Conservation (phyloP, 2,888 invertebrate species). For the Andrena flavipes region DNA sequence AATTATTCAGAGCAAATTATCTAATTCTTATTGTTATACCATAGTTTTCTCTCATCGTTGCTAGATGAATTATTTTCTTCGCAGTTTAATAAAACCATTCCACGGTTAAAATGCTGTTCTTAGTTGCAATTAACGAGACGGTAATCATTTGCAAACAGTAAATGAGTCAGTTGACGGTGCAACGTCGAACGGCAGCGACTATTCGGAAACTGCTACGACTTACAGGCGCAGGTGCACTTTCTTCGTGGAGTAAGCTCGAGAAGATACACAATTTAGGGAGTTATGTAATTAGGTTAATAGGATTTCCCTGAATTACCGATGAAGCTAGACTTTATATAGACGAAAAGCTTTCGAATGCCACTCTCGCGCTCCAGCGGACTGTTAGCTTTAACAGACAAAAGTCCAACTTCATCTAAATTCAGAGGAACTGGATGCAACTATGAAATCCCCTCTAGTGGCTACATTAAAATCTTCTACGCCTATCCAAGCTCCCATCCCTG, state of each 20-base stretch:
- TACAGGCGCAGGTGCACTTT: constrained; percentile 33
- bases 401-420: constrained; percentile 32
- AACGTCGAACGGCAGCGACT: neutral
- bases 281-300: constrained; percentile 50
- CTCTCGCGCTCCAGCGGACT: constrained; percentile 17
- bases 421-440: neutral
- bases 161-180: neutral
- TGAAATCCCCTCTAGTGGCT: neutral
- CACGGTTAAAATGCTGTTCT: too few relatives aligned
- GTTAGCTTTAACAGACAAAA: constrained; percentile 24
- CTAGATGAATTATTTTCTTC: too few relatives aligned
- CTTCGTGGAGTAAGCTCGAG: constrained; percentile 21
- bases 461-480: constrained; percentile 3
- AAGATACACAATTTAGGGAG: constrained; percentile 42
- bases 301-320: constrained; percentile 39
- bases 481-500: neutral
- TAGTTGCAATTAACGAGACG: too few relatives aligned
- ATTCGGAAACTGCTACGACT: constrained; percentile 11
- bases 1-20: too few relatives aligned
- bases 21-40: too few relatives aligned
- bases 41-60: too few relatives aligned
- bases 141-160: neutral
- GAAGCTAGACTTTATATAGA: constrained; percentile 36
- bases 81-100: too few relatives aligned
- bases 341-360: constrained; percentile 31